Evolutionary conservation across 92 coral and sea anemone genomes (phyloP), one percentile per base, ranked within the genome.

Genomic region (Anthopleura xanthogrammica): DNA sequence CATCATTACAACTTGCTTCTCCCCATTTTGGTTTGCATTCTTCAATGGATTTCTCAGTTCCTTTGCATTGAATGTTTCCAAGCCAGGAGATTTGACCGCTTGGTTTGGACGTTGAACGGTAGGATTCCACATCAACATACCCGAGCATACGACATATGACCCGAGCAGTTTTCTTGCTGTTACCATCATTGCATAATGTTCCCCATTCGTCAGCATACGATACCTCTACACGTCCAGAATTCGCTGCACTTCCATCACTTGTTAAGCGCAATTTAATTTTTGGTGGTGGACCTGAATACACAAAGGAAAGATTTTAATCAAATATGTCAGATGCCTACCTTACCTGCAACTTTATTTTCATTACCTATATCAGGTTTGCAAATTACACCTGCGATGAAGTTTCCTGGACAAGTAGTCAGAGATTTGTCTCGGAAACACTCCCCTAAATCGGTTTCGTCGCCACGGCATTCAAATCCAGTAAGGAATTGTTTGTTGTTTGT

Each of bases 61-160:
- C 74, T 23, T 68, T 36, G 42, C 74, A 68, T 36, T 68, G 7
- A 17, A 68, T 68, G 74, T 68, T 68, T n/a, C 74, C 41, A 3
- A 68, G 74, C 74, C 74, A 68, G 16, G 41, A 9, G 74, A 68
- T 8, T 68, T 11, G 74, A n/a, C 16, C 12, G 12, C 50, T 46
- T 46, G 50, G 5, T 46, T 11, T 54, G 42, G 74, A 68, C 14
- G 74, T 68, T 13, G 74, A 7, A 68, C 6, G 13, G 12, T 68
- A 68, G 17, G 43, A 8, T 11, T 12, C 17, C 17, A 29, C 42
- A 13, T 68, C 74, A 29, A 68, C 74, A 36, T 68, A 68, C 1
- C 74, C 74, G 17, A 68, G 74, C 74, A 68, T 68, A 42, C 42
- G 74, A 36, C 74, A 68, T 68, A 68, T 12, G 16, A 68, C 74